Conservation (phyloP, 2,113 vertebrate species). For the Cynopterus brachyotis region DNA sequence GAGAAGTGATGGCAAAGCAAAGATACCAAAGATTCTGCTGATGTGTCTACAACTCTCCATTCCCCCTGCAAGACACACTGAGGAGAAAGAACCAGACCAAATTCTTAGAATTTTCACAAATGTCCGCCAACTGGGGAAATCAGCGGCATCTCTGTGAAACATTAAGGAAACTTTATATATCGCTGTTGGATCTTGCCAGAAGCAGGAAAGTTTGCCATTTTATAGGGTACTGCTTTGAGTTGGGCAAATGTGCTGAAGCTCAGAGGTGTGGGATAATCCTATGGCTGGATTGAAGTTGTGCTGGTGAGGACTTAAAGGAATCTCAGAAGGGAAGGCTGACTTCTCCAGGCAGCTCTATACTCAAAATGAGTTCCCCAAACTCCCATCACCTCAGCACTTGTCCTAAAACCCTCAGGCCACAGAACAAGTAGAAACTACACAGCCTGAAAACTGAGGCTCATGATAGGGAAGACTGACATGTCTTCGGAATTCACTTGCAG, state of each 20-base stretch:
- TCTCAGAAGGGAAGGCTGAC: background rate
- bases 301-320: background rate
- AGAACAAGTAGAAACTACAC: background rate
- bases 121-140: background rate
- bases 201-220: background rate
- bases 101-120: background rate
- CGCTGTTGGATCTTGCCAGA: background rate
- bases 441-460: background rate
- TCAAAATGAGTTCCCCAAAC: background rate
- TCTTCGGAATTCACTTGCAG: background rate
- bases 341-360: background rate
- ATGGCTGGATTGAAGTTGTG: background rate
- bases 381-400: background rate
- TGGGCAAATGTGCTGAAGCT: background rate
- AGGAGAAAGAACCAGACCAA: background rate
- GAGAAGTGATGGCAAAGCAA: background rate
- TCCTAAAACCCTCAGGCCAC: background rate
- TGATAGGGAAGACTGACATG: background rate
- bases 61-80: background rate
- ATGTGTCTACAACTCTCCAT: background rate
- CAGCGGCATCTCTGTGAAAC: background rate
- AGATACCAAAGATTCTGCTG: background rate
- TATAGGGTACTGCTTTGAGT: background rate
- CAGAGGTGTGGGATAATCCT: background rate
- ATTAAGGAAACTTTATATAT: background rate